These are phyloP conservation scores for Rana temporaria DNA, from an alignment of 2,113 vertebrate species.

Conservation along the genomic window DNA sequence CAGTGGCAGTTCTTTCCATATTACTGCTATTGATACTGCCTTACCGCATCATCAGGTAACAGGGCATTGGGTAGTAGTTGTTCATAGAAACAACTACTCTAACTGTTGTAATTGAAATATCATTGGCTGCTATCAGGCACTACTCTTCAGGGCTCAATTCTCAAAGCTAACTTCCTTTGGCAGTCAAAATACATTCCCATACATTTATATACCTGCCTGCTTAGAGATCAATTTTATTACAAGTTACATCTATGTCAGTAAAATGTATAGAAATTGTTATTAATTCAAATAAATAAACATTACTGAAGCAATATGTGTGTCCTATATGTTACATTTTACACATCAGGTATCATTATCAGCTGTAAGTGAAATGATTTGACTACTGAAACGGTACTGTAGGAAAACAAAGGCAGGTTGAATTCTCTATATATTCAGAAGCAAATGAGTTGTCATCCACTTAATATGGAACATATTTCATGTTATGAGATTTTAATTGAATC, in stretches of 20 bases:
- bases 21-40: too few relatives aligned
- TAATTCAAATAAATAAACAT: background rate
- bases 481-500: conserved; percentile 99
- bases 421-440: conserved; percentile 98
- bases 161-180: too few relatives aligned
- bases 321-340: conserved; percentile 58
- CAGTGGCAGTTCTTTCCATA: too few relatives aligned
- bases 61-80: too few relatives aligned
- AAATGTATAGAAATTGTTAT: background rate
- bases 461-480: conserved; percentile 99
- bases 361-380: conserved; percentile 91
- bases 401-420: conserved; percentile 99
- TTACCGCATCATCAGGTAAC: too few relatives aligned
- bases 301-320: background rate
- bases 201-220: too few relatives aligned
- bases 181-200: too few relatives aligned
- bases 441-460: conserved; percentile 99
- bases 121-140: too few relatives aligned
- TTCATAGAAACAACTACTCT: too few relatives aligned
- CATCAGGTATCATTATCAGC: conserved; percentile 86
- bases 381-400: conserved; percentile 89
- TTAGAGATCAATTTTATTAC: too few relatives aligned
- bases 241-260: background rate
- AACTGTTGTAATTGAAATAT: too few relatives aligned
- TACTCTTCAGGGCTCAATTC: too few relatives aligned